A percentile compares a stretch with the other conserved stretches of the same genome.
Conservation (phyloP, 2,797 vertebrate genomes). For the Chelon labrosus region DNA sequence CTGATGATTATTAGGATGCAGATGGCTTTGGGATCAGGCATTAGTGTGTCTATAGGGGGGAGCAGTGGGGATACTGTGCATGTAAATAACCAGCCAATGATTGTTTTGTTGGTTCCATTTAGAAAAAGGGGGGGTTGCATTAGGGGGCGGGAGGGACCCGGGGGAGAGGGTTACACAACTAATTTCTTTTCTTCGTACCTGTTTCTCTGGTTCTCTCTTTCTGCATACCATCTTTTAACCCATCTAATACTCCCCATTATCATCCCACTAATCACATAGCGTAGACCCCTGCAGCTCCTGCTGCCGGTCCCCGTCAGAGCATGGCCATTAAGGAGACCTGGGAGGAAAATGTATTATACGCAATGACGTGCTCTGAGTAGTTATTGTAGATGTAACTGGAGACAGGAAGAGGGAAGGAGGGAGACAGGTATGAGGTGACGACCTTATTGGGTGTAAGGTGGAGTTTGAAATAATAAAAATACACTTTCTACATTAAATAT, state of each 20-base stretch:
- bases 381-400: conserved; percentile 41
- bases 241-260: conserved; percentile 16
- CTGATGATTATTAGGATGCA: conserved; percentile 45
- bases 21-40: conserved; percentile 80
- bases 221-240: conserved; percentile 29
- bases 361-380: conserved; percentile 24
- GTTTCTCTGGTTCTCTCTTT: conserved; percentile 62
- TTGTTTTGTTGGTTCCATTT: conserved; percentile 79
- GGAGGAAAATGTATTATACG: conserved; percentile 9
- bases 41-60: conserved; percentile 71
- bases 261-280: conserved; percentile 18
- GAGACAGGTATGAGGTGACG: conserved; percentile 65
- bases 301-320: conserved; percentile 26
- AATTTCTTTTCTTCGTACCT: conserved; percentile 65
- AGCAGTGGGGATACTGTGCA: conserved; percentile 74
- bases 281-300: conserved; percentile 26
- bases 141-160: conserved; percentile 39
- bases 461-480: conserved; percentile 82
- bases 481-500: conserved; percentile 79
- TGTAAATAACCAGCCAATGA: conserved; percentile 85
- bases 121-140: conserved; percentile 57
- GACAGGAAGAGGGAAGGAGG: conserved; percentile 40
- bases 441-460: conserved; percentile 62
- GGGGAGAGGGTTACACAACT: conserved; percentile 37
- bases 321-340: conserved; percentile 17